A percentile compares a stretch with the other conserved stretches of the same genome.
phyloP scores from a whole-genome alignment of 2,888 invertebrate genomes.

The Lycophotia porphyrea region DNA sequence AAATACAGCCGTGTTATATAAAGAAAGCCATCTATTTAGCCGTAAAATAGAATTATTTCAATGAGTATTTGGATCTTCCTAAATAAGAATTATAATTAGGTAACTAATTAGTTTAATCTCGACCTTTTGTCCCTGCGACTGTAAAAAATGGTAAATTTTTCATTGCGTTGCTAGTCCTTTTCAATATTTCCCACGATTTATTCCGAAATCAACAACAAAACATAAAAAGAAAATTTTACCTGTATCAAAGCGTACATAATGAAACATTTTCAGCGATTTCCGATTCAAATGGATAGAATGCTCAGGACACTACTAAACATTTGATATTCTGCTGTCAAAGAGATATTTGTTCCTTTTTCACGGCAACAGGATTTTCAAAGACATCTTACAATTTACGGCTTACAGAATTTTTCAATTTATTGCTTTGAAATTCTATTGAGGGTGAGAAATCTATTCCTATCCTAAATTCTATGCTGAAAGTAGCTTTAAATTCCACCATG shows the following conservation, averaged over 20 bases:
- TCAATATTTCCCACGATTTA: slow-evolving; percentile 8
- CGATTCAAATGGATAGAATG: slow-evolving; percentile 21
- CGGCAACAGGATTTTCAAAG: slow-evolving; percentile 38
- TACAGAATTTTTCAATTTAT: slow-evolving; percentile 29
- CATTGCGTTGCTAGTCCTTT: not conserved
- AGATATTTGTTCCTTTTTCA: slow-evolving; percentile 39
- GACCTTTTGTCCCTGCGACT: not conserved
- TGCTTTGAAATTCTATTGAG: slow-evolving; percentile 20
- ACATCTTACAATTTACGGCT: slow-evolving; percentile 32
- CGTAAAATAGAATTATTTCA: not conserved
- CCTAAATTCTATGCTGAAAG: not conserved
- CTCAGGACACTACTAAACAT: slow-evolving; percentile 1
- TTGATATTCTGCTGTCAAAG: slow-evolving; percentile 48
- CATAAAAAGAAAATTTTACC: not conserved
- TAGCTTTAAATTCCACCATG: slow-evolving; percentile 3
- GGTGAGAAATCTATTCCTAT: not conserved
- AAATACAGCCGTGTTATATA: not conserved
- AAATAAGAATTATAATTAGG: not conserved
- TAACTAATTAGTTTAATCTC: not conserved
- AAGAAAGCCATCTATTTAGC: not conserved
- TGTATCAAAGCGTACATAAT: slow-evolving; percentile 9
- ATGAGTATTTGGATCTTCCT: not conserved
- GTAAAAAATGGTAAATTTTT: not conserved
- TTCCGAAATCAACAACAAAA: not conserved
- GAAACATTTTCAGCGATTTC: slow-evolving; percentile 17